Base-by-base conservation (phyloP, 2,113 vertebrate species). In the Procapra przewalskii region DNA sequence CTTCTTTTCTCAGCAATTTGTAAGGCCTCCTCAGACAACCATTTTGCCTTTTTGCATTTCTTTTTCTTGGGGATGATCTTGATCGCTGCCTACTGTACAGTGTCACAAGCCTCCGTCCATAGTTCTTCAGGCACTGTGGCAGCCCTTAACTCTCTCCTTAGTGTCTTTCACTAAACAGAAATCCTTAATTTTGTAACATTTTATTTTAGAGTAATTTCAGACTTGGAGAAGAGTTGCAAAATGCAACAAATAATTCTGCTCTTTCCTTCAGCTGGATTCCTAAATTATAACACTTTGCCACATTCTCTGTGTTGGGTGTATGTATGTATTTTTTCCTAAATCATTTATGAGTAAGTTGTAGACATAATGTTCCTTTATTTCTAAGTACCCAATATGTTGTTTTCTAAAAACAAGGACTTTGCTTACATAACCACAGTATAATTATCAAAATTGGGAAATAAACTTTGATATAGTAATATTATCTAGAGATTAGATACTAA, bases 171-270 rank as follows among this genome's bases (percentile, higher is more conserved):
- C 57, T 48, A 85, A 54, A 60, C 17, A 88, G 40, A 84, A 96
- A 91, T 82, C 40, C 29, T 80, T 96, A 86, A 81, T 91, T 92
- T 92, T 92, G 6, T 91, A 92, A 94, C 36, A 91, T 29, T 88
- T 96, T 90, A 54, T 85, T 96, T 96, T 88, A 64, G 85, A 92
- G 25, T 92, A 89, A 95, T 75, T 90, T 96, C 40, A 90, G 54
- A 77, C 13, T 95, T 90, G 23, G 59, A 96, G 75, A 90, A 95
- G 79, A 0, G 9, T 33, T 75, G 48, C 23, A 82, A 57, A 88
- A 60, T 83, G 82, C 75, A 62, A 59, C 75, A 88, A 80, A 84
- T 55, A 91, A 91, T 62, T 94, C 40, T 93, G 27, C 29, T 80
- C 14, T 91, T 93, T n/a, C 50, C 29, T 92, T 91, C 31, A 93